Conservation (phyloP, 2,113 vertebrate genomes). For the Hirundichthys speculiger region DNA sequence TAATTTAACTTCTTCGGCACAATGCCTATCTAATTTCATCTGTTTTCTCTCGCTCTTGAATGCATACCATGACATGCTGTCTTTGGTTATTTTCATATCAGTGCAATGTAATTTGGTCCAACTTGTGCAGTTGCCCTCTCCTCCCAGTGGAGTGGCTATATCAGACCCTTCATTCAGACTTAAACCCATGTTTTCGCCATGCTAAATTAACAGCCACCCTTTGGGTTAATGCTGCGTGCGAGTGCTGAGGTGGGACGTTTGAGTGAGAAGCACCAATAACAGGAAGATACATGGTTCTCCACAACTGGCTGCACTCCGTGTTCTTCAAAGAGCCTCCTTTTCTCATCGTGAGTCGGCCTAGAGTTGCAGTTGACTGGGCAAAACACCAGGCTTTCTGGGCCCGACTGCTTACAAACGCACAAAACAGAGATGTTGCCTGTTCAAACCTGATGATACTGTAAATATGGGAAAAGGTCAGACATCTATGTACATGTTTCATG, state of each 20-base stretch:
- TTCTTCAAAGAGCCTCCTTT: slow-evolving; percentile 60
- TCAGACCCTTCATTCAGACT: slow-evolving; percentile 42
- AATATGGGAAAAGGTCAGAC: slow-evolving; percentile 52
- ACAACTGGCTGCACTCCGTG: slow-evolving; percentile 51
- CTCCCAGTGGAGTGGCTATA: slow-evolving; percentile 26
- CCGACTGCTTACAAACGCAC: slow-evolving; percentile 17
- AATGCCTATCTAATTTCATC: background rate
- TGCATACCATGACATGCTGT: background rate
- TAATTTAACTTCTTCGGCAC: background rate
- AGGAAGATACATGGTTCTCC: slow-evolving; percentile 57
- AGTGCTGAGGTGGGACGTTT: slow-evolving; percentile 43
- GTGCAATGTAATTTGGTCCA: slow-evolving; percentile 16
- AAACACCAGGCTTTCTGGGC: background rate
- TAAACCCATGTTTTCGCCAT: slow-evolving; percentile 67
- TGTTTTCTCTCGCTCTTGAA: background rate
- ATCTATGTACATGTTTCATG: slow-evolving; percentile 46
- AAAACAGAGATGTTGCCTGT: slow-evolving; percentile 46
- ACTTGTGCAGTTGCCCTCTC: background rate
- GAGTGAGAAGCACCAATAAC: slow-evolving; percentile 57
- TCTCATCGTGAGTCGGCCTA: slow-evolving; percentile 11
- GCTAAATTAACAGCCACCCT: slow-evolving; percentile 69
- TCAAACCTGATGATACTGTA: slow-evolving; percentile 56
- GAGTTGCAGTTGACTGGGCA: slow-evolving; percentile 12
- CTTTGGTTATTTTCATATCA: slow-evolving; percentile 23
- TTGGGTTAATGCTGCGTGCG: slow-evolving; percentile 65